These are phyloP conservation scores for Ophioninae sp. DNA, from an alignment of 2,888 invertebrate genomes.

Conservation along the genomic window DNA sequence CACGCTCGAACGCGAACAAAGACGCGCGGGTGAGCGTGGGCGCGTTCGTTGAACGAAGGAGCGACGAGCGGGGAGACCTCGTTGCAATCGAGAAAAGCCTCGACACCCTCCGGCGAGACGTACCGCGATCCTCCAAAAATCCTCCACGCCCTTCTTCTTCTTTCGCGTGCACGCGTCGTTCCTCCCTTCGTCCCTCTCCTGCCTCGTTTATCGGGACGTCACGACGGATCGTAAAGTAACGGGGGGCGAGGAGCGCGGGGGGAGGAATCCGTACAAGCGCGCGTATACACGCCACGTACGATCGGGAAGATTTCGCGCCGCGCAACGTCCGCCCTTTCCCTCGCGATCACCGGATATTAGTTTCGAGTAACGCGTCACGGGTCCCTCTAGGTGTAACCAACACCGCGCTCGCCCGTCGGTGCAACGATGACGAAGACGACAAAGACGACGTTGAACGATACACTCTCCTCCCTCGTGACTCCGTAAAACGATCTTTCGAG, in stretches of 20 bases:
- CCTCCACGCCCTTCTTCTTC: neutral
- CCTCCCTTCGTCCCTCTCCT: neutral
- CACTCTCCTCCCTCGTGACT: conserved; percentile 28
- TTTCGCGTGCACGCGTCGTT: neutral
- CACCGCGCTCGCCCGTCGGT: conserved; percentile 46
- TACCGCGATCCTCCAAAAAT: neutral
- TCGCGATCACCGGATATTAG: neutral
- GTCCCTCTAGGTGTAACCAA: conserved; percentile 49
- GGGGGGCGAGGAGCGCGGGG: neutral
- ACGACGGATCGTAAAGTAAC: conserved; percentile 24
- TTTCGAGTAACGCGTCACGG: conserved; percentile 42
- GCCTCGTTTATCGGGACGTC: conserved; percentile 8
- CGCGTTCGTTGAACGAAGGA: conserved; percentile 18
- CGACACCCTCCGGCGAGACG: conserved; percentile 34
- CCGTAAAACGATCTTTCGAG: conserved; percentile 61
- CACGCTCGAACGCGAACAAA: neutral
- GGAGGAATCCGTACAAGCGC: conserved; percentile 4
- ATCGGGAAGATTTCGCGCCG: neutral
- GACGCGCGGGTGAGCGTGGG: neutral
- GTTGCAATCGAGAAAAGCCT: conserved; percentile 57
- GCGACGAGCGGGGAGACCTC: conserved; percentile 27
- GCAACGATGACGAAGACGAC: conserved; percentile 42
- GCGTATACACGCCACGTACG: neutral
- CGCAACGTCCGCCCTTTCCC: neutral
- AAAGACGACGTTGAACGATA: conserved; percentile 62